Evolutionary conservation across 2,797 vertebrate species (phyloP).

Genomic region (Anisognathus igniventris): DNA sequence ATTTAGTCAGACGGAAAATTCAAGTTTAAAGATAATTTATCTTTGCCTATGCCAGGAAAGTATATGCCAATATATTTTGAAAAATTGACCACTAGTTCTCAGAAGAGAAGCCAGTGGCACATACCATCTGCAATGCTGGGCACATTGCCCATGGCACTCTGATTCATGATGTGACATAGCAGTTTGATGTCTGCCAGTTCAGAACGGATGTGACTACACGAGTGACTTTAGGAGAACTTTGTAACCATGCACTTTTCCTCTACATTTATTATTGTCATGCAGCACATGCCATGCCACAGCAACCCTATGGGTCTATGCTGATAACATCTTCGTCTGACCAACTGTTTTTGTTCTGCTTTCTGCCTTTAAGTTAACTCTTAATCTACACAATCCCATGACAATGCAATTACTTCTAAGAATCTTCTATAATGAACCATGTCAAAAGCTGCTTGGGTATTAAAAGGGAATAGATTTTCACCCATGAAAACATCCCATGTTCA

Average conservation of each 20-base stretch:
- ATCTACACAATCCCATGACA: not conserved
- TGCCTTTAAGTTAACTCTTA: not conserved
- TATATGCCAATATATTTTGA: not conserved
- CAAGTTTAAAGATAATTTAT: not conserved
- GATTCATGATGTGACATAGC: not conserved
- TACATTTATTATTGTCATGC: not conserved
- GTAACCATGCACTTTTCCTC: not conserved
- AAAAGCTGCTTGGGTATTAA: not conserved
- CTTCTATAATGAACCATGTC: not conserved
- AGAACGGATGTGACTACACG: not conserved
- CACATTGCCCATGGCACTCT: not conserved
- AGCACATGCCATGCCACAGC: not conserved
- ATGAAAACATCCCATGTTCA: not conserved
- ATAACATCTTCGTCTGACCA: not conserved
- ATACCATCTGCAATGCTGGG: not conserved
- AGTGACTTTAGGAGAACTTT: not conserved
- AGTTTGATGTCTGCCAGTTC: not conserved
- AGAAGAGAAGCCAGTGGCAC: not conserved
- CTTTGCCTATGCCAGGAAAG: not conserved
- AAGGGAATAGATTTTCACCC: not conserved
- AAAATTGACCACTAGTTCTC: not conserved
- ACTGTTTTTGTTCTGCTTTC: not conserved
- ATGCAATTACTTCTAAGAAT: not conserved
- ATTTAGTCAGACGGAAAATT: not conserved
- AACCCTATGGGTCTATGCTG: rapidly evolving